Evolutionary conservation across 2,113 vertebrate genomes (phyloP), one percentile per base, ranked within the genome.

Genomic region (Chauna torquata): DNA sequence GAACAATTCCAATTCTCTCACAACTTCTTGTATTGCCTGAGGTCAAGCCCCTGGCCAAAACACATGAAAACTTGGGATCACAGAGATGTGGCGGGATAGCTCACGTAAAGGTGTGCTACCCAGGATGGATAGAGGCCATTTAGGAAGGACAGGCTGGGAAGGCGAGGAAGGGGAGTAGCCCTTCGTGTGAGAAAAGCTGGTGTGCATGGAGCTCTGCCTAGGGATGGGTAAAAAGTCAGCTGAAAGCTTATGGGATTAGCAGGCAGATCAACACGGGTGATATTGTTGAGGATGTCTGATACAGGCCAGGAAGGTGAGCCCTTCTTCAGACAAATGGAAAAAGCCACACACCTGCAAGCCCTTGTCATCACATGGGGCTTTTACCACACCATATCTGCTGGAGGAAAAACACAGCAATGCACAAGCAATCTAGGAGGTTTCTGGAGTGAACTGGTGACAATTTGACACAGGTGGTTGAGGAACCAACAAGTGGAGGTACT

Each of bases 1-100:
- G 79, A 50, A 47, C 54, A 64, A 72, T 24, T 16, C 54, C 90
- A 71, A 14, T 40, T 57, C 6, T 82, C 65, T 80, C 23, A 0
- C 3, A n/a, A 42, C 23, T 57, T 40, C 64, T 59, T 1, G 0
- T 16, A 11, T 42, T 58, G 10, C 44, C 64, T 8, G 24, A 45
- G 58, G 62, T 81, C 47, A 36, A 59, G 49, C 22, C 40, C 2
- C 0, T 24, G 57, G 7, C 42, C 38, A 42, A 83, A 40, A 25
- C 28, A 32, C 40, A 3, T 0, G 20, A 24, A 80, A 68, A 4
- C 30, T 3, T 58, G 47, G 52, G 47, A 40, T 91, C 7, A 9
- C n/a, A 22, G 34, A 32, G 57, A 23, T 0, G 0, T 10, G 45
- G 23, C 62, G 62, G 62, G 19, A 32, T 8, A 62, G 28, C 12